phyloP scores from a whole-genome alignment of 2,888 invertebrate genomes.

The Sesamia inferens region DNA sequence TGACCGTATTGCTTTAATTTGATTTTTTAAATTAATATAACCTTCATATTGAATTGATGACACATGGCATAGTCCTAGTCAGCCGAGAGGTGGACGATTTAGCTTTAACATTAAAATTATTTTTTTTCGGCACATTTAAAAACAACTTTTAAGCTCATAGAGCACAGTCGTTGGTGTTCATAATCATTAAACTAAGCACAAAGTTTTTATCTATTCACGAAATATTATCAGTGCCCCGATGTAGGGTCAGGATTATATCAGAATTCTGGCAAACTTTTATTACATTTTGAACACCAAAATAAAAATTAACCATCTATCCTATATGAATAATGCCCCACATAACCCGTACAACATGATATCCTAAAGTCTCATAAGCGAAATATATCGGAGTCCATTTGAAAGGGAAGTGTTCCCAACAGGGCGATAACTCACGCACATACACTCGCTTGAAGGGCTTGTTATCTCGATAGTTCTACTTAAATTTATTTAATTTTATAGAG shows the following conservation, averaged over 20 bases:
- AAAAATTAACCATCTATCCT: slow-evolving; percentile 20
- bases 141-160: too few relatives aligned
- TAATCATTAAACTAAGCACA: neutral
- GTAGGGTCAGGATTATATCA: neutral
- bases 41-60: neutral
- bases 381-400: slow-evolving; percentile 65
- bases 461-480: slow-evolving; percentile 58
- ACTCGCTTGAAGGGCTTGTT: slow-evolving; percentile 59
- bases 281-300: slow-evolving; percentile 5
- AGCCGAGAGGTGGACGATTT: neutral
- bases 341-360: slow-evolving; percentile 53
- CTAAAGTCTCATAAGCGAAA: slow-evolving; percentile 63
- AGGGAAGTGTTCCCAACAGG: slow-evolving; percentile 62
- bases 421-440: slow-evolving; percentile 52
- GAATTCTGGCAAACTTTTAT: neutral
- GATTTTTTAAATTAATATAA: neutral
- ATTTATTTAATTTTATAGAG: slow-evolving; percentile 59
- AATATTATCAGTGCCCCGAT: neutral
- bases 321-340: slow-evolving; percentile 39
- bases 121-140: too few relatives aligned
- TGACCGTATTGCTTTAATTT: neutral
- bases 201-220: neutral
- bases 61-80: neutral
- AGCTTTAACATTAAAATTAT: neutral
- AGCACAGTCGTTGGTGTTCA: too few relatives aligned